These are phyloP conservation scores for Deladenus siricidicola DNA, from an alignment of 2,888 invertebrate species.

Conservation along the genomic window DNA sequence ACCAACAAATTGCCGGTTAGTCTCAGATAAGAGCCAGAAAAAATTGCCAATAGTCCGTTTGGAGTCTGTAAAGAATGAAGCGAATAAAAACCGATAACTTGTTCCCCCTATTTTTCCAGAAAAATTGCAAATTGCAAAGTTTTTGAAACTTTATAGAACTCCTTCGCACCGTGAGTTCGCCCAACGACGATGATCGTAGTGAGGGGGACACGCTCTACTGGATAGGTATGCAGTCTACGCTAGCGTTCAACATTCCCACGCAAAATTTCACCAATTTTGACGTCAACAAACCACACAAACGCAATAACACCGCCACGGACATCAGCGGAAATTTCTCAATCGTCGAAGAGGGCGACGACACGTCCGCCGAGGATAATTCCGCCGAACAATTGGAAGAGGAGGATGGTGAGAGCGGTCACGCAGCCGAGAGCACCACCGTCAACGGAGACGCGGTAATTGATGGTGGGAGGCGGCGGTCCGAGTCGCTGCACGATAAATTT, in stretches of 20 bases:
- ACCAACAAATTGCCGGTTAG: slow-evolving; percentile 12
- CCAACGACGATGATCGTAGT: background rate
- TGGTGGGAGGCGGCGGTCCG: too few species aligned
- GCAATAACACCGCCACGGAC: background rate
- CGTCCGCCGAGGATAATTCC: background rate
- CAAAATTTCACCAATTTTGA: slow-evolving; percentile 5
- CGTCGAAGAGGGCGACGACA: background rate
- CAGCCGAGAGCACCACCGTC: background rate
- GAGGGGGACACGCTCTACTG: slow-evolving; percentile 6
- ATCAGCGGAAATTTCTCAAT: background rate
- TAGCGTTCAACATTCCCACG: background rate
- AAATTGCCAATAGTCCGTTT: background rate
- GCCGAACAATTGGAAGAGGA: background rate
- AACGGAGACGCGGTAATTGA: too few species aligned
- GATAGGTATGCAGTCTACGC: slow-evolving; percentile 13
- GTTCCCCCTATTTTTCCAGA: background rate
- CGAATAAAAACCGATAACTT: too few species aligned
- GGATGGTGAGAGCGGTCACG: background rate
- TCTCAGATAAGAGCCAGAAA: background rate
- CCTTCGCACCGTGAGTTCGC: background rate
- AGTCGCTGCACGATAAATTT: too few species aligned
- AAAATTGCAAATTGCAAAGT: background rate
- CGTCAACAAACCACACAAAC: background rate
- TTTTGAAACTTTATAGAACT: background rate
- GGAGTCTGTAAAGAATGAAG: too few species aligned